Conservation (phyloP, 2,113 vertebrate species). For the Hoplias malabaricus region DNA sequence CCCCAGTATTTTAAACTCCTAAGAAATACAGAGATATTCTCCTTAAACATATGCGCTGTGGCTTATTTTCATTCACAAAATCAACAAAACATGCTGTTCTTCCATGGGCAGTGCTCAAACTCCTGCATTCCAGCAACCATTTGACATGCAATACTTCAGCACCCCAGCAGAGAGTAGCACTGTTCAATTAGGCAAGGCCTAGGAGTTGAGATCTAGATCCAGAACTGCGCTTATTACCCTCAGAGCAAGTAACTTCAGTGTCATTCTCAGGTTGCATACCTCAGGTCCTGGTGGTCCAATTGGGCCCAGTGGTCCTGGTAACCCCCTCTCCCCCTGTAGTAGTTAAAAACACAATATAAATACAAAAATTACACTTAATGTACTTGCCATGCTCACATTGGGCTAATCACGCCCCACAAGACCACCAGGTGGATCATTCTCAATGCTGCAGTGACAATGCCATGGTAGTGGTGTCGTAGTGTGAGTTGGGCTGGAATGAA, state of each 20-base stretch:
- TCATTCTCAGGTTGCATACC: slow-evolving; percentile 30
- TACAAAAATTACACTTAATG: background rate
- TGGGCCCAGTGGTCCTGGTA: slow-evolving; percentile 42
- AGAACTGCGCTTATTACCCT: background rate
- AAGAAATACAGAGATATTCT: too few species aligned
- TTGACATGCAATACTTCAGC: background rate
- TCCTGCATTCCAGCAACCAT: background rate
- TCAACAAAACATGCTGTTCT: too few species aligned
- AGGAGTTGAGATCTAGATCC: background rate
- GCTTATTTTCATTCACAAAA: too few species aligned
- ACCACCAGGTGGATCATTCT: too few species aligned
- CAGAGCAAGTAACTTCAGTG: background rate
- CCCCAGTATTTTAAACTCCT: too few species aligned
- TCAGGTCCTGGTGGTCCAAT: slow-evolving; percentile 47
- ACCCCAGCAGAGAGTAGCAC: background rate
- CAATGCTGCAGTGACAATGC: too few species aligned
- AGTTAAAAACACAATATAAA: slow-evolving; percentile 2
- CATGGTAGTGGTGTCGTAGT: too few species aligned
- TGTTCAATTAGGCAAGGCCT: background rate
- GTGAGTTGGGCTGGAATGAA: too few species aligned
- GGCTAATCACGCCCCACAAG: too few species aligned
- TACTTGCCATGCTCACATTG: background rate
- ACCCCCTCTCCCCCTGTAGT: slow-evolving; percentile 54
- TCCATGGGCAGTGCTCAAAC: too few species aligned
- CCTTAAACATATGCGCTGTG: too few species aligned